These are phyloP conservation scores for Gymnoscopelus microlampas DNA, from an alignment of 2,797 vertebrate genomes.

Conservation along the genomic window DNA sequence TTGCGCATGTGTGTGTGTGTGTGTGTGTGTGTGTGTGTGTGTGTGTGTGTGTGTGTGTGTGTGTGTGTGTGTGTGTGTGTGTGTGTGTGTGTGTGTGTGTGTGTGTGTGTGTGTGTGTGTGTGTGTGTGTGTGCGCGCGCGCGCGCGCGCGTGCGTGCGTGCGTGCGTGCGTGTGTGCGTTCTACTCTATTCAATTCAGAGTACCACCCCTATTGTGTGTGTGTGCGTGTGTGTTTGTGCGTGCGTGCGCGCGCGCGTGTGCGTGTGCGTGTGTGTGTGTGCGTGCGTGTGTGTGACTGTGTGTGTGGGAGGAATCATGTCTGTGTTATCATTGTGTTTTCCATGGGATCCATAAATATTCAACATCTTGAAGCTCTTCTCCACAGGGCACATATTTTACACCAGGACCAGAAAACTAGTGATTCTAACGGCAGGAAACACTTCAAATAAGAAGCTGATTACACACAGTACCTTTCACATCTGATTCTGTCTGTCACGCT, in stretches of 20 bases:
- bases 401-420: conserved; percentile 34
- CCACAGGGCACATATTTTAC: conserved; percentile 31
- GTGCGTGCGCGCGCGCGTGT: conserved; percentile 12
- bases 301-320: conserved; percentile 41
- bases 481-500: conserved; percentile 28
- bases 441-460: conserved; percentile 35
- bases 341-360: conserved; percentile 41
- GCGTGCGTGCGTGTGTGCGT: conserved; percentile 29
- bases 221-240: conserved; percentile 5
- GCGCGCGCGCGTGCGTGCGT: conserved; percentile 15
- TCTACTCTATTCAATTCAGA: no score
- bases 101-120: conserved; percentile 10
- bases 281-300: conserved; percentile 20
- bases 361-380: conserved; percentile 26
- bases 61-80: conserved; percentile 28
- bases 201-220: no score
- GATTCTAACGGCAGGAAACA: conserved; percentile 34
- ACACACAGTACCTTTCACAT: conserved; percentile 22
- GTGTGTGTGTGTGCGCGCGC: conserved; percentile 5
- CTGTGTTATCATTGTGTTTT: conserved; percentile 40
- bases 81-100: conserved; percentile 10
- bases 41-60: conserved; percentile 19
- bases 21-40: conserved; percentile 3
- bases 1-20: conserved; percentile 12
- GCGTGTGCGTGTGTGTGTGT: conserved; percentile 22